phyloP scores from a whole-genome alignment of 2,113 vertebrate genomes.

The Bubo blakistoni region DNA sequence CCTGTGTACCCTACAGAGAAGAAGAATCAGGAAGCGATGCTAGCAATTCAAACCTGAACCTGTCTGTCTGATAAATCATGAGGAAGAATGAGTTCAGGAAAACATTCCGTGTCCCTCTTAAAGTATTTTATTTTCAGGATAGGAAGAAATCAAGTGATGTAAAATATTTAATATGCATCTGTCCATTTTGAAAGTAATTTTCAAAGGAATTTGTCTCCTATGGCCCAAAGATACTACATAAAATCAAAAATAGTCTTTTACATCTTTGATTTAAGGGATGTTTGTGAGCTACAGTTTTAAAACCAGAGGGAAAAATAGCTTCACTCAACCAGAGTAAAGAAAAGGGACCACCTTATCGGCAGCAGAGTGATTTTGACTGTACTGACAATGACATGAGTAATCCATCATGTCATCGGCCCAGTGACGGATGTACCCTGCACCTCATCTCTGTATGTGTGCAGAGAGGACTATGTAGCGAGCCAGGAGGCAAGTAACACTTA shows the following conservation, averaged over 20 bases:
- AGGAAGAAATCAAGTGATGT: neutral
- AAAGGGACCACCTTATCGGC: constrained; percentile 76
- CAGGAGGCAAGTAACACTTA: constrained; percentile 80
- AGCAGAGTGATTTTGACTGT: constrained; percentile 78
- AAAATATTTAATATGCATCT: neutral
- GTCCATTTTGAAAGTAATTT: neutral
- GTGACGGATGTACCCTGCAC: constrained; percentile 72
- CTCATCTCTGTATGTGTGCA: constrained; percentile 73
- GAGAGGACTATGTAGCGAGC: constrained; percentile 68
- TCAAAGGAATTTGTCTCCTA: neutral
- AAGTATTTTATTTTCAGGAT: neutral
- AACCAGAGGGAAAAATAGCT: constrained; percentile 52
- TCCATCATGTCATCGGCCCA: constrained; percentile 84
- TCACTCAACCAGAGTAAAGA: constrained; percentile 67
- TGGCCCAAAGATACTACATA: neutral
- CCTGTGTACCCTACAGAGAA: neutral
- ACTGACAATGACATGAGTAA: constrained; percentile 81
- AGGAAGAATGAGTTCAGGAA: neutral
- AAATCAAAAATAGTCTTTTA: constrained; percentile 26
- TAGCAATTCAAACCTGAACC: neutral
- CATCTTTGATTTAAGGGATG: neutral
- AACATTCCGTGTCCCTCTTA: neutral
- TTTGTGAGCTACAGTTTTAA: constrained; percentile 23
- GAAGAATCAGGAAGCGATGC: neutral
- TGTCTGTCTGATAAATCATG: neutral